Conservation (phyloP, 92 coral and sea anemone species). For the Pocillopora grandis region DNA sequence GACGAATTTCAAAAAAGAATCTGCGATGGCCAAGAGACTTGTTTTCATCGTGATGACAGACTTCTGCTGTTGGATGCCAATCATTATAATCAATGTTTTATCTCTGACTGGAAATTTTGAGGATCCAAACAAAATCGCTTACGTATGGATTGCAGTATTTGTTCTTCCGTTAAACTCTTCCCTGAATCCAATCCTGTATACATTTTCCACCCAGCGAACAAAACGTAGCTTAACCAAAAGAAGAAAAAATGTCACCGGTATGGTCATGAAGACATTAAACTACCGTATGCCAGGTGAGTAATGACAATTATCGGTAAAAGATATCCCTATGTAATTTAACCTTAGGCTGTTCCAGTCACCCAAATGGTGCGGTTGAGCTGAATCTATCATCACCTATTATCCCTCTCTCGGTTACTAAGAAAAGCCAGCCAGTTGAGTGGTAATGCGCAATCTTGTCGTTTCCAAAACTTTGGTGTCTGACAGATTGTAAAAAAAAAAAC, state of each 20-base stretch:
- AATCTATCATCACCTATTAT: no score
- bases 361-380: no score
- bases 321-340: no score
- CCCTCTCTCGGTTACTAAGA: no score
- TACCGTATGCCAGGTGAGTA: slow-evolving; percentile 13
- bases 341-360: no score
- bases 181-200: slow-evolving; percentile 64
- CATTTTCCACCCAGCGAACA: slow-evolving; percentile 51
- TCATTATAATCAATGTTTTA: slow-evolving; percentile 58
- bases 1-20: slow-evolving; percentile 59
- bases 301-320: no score
- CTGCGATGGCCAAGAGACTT: slow-evolving; percentile 66
- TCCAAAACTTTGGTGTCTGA: no score
- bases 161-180: slow-evolving; percentile 68
- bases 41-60: slow-evolving; percentile 67
- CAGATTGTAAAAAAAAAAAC: no score
- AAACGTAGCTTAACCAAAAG: slow-evolving; percentile 23
- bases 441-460: no score
- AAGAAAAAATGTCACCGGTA: neutral
- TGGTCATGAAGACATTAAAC: neutral
- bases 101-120: slow-evolving; percentile 55
- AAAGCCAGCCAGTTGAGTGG: no score
- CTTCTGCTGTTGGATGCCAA: slow-evolving; percentile 79
- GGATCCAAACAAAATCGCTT: slow-evolving; percentile 61
- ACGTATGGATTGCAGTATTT: slow-evolving; percentile 72